Conservation (phyloP, 2,113 vertebrate species). For the Pseudois nayaur region DNA sequence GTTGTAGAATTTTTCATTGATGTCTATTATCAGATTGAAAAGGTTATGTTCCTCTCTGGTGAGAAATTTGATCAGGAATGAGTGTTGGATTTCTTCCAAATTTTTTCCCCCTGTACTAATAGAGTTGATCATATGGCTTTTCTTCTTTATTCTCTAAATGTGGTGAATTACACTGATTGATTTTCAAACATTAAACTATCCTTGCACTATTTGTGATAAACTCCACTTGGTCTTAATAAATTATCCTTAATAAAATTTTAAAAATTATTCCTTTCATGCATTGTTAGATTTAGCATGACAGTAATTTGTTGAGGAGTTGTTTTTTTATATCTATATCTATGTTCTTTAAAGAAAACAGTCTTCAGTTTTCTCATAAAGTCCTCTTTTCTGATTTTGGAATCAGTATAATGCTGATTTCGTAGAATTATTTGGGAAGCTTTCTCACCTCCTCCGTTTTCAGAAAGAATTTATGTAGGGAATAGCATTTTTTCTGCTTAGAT, state of each 20-base stretch:
- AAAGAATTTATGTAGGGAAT: background rate
- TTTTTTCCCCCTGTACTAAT: background rate
- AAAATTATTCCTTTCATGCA: background rate
- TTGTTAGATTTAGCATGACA: background rate
- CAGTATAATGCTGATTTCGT: background rate
- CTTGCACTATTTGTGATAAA: background rate
- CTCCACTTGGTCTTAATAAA: background rate
- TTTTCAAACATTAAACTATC: background rate
- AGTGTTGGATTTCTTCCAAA: background rate
- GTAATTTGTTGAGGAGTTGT: background rate
- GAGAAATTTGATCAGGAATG: background rate
- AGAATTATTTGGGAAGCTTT: background rate
- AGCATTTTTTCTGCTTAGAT: background rate
- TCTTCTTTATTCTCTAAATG: background rate
- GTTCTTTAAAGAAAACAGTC: background rate
- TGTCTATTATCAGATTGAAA: background rate
- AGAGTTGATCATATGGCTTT: background rate
- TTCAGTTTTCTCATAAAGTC: background rate
- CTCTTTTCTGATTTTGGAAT: background rate
- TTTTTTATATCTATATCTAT: background rate
- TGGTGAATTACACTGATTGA: background rate
- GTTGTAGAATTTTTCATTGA: background rate
- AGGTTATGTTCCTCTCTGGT: background rate
- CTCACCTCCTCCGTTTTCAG: background rate
- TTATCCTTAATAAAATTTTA: background rate